Conservation (phyloP, 2,888 invertebrate species). For the Cartodere bifasciata region DNA sequence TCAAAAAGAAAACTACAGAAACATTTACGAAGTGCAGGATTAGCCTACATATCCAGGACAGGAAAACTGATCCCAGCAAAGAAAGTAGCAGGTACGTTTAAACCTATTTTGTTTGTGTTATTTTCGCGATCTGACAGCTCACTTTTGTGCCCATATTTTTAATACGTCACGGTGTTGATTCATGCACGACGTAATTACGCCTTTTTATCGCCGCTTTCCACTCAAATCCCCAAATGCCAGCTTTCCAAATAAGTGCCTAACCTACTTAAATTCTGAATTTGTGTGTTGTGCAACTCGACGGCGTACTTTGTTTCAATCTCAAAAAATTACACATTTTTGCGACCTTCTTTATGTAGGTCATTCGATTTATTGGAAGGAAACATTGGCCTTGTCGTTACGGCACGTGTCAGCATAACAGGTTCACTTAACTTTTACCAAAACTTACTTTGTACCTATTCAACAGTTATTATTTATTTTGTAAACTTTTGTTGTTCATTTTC, state of each 20-base stretch:
- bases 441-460: no score
- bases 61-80: conserved; percentile 39
- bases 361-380: conserved; percentile 28
- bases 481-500: no score
- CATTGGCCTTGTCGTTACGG: conserved; percentile 31
- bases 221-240: no score
- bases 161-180: conserved; percentile 19
- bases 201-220: conserved; percentile 14
- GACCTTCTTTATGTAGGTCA: conserved; percentile 34
- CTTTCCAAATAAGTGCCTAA: no score
- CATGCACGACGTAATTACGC: conserved; percentile 19
- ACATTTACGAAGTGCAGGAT: conserved; percentile 36
- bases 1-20: conserved; percentile 37
- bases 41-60: conserved; percentile 38
- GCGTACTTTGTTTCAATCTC: no score
- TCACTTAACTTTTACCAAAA: conserved; percentile 14
- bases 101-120: conserved; percentile 22
- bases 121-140: no score
- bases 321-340: conserved; percentile 16
- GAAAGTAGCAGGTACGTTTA: conserved; percentile 35
- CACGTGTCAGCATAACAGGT: conserved; percentile 28
- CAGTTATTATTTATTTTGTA: no score
- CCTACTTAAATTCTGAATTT: no score
- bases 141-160: conserved; percentile 9
- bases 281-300: no score